Percentiles rank a stretch among this genome's conserved stretches.
Conservation (phyloP, 2,888 invertebrate species). For the Galerucella calmariensis region DNA sequence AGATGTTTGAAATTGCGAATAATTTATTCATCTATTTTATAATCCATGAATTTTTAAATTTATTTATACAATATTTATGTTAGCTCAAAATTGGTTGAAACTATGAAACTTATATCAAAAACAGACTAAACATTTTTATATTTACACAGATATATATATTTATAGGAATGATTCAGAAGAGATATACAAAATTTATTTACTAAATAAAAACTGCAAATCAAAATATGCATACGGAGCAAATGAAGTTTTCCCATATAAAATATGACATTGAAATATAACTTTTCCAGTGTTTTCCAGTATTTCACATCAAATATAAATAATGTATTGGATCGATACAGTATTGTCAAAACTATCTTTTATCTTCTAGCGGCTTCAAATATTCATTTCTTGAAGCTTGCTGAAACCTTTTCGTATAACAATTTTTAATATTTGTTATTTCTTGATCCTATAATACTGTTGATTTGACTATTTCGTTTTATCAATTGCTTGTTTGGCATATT, state of each 20-base stretch:
- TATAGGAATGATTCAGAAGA: neutral
- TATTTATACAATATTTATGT: conserved; percentile 27
- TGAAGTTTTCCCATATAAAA: neutral
- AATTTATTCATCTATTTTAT: neutral
- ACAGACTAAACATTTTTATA: conserved; percentile 5
- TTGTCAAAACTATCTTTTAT: too few species aligned
- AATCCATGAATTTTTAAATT: conserved; percentile 15
- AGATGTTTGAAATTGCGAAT: conserved; percentile 5
- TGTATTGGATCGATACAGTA: too few species aligned
- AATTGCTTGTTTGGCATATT: too few species aligned
- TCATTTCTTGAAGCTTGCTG: too few species aligned
- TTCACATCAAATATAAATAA: too few species aligned
- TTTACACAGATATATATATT: neutral
- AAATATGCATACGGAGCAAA: neutral
- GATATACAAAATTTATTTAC: neutral
- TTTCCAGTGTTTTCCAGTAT: too few species aligned
- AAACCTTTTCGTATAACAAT: too few species aligned
- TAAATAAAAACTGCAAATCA: neutral
- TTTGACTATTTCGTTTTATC: too few species aligned
- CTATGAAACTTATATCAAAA: conserved; percentile 24
- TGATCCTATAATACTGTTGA: too few species aligned
- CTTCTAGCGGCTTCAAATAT: too few species aligned
- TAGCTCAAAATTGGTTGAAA: conserved; percentile 36
- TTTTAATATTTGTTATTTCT: too few species aligned
- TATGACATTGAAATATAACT: neutral